These are phyloP conservation scores for Microplitis mediator DNA, from an alignment of 1,140 invertebrate species.

Conservation along the genomic window DNA sequence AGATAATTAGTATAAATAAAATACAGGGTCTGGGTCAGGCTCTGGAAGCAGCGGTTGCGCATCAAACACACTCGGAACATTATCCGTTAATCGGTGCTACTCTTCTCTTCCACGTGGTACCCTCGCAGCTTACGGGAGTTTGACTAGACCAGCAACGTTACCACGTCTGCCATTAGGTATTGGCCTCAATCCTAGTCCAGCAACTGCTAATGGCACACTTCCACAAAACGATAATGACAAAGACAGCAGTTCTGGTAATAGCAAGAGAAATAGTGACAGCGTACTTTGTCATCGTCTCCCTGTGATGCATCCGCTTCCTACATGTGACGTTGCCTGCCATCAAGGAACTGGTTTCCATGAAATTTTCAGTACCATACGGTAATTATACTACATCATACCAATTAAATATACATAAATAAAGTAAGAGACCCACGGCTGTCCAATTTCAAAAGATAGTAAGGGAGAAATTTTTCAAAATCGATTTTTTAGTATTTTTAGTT, in stretches of 20 bases:
- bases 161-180: slow-evolving; percentile 58
- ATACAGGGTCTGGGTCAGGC: slow-evolving; percentile 55
- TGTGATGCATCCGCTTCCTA: slow-evolving; percentile 61
- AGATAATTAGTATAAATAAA: slow-evolving; percentile 10
- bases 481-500: no score
- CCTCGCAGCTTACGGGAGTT: slow-evolving; percentile 52
- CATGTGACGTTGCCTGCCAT: slow-evolving; percentile 60
- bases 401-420: no score
- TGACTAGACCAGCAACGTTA: slow-evolving; percentile 58
- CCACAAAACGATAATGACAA: slow-evolving; percentile 46
- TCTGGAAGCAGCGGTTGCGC: slow-evolving; percentile 59
- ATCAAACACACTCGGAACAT: slow-evolving; percentile 51
- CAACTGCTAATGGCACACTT: slow-evolving; percentile 39
- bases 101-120: slow-evolving; percentile 60
- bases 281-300: slow-evolving; percentile 63
- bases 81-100: slow-evolving; percentile 55
- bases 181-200: slow-evolving; percentile 42
- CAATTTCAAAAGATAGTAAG: no score
- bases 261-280: slow-evolving; percentile 64
- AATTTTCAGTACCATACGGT: slow-evolving; percentile 58
- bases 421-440: no score
- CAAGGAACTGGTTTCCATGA: slow-evolving; percentile 61
- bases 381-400: neutral
- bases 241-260: slow-evolving; percentile 54
- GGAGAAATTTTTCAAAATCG: no score